Evolutionary conservation across 2,797 vertebrate genomes (phyloP).

Genomic region (Hybognathus amarus): DNA sequence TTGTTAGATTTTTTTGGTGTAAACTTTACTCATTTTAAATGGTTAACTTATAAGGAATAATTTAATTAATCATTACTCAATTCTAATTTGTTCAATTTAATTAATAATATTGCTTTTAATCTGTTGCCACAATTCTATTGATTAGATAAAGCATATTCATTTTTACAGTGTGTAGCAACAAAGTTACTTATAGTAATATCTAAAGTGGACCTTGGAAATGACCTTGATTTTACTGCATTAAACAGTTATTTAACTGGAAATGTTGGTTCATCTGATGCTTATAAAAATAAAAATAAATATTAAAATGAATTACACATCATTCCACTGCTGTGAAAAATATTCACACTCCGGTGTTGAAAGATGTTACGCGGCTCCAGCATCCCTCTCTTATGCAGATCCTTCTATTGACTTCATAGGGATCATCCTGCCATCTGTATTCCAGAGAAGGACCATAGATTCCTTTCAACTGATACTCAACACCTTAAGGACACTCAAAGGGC

Average conservation of each 20-base stretch:
- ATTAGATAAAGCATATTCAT: too few relatives aligned
- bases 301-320: not conserved
- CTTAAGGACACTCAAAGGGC: conserved; percentile 14
- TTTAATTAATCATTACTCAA: too few relatives aligned
- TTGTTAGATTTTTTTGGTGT: too few relatives aligned
- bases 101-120: too few relatives aligned
- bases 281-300: not conserved
- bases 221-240: not conserved
- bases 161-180: too few relatives aligned
- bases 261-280: not conserved
- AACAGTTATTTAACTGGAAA: not conserved
- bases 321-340: not conserved
- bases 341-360: not conserved
- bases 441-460: conserved; percentile 24
- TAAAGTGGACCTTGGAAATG: not conserved
- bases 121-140: too few relatives aligned
- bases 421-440: conserved; percentile 25
- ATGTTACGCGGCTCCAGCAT: not conserved
- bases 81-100: too few relatives aligned
- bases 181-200: too few relatives aligned
- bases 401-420: conserved; percentile 35
- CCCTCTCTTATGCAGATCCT: conserved; percentile 15
- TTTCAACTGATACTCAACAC: conserved; percentile 27
- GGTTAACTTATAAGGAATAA: too few relatives aligned
- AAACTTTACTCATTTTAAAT: too few relatives aligned